Base-by-base conservation (phyloP, 2,797 vertebrate species). In the Galaxias olidus region DNA sequence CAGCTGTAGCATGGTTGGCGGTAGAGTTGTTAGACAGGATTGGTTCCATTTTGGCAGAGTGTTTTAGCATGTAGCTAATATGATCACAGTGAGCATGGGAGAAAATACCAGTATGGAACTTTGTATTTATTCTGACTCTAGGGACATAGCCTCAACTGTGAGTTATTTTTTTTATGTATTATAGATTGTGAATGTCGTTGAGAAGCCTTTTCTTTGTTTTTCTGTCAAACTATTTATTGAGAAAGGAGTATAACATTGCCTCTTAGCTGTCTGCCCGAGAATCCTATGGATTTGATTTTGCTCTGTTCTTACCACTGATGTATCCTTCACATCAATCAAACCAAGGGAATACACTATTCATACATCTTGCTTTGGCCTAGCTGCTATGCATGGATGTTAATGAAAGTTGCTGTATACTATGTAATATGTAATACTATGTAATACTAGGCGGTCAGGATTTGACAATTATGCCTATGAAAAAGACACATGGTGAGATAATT, bases 161-260 rank as follows among this genome's bases (percentile, higher is more conserved):
- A 30, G 30, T 3, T 6, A 2, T 2, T 13, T 13, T 20, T 4
- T 40, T 44, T n/a, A 18, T 77, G 59, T 66, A 61, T 73, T n/a
- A n/a, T n/a, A 54, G 18, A 20, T 53, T 71, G 61, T 66, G 40
- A 59, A 71, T 75, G 47, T 59, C 51, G 10, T 59, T 40, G 18
- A 12, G 18, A 19, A 19, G 14, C 4, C 40, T 9, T 58, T 11
- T 46, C 8, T 57, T 63, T 17, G 48, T 8, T 20, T 58, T 43
- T 30, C 11, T 65, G 18, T 58, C 49, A 55, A 46, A 44, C 5
- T 69, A 61, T 80, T 77, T 76, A 73, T 78, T 80, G 45, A 69
- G 40, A 8, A 19, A 1, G 53, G 55, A 5, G 10, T 52, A 46
- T 64, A 11, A 61, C 54, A 40, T 12, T 18, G 59, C 4, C 13